Percentiles rank a stretch among this genome's conserved stretches.
phyloP scores from a whole-genome alignment of 2,797 vertebrate genomes.

The Myripristis murdjan region DNA sequence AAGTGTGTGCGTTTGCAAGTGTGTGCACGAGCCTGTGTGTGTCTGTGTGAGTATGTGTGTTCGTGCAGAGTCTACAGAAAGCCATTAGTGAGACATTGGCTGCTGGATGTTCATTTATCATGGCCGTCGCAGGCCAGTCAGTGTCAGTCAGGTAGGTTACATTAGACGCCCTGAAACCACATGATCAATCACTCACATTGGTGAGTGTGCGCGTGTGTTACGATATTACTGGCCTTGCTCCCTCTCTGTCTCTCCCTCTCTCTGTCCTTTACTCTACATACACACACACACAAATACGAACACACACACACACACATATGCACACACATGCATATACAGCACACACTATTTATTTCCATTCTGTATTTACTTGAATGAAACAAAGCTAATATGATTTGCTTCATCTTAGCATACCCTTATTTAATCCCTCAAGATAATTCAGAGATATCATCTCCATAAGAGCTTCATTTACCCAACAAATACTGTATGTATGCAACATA shows the following conservation, averaged over 20 bases:
- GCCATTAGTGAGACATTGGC: conserved; percentile 65
- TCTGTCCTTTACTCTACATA: conserved; percentile 3
- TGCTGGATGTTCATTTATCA: conserved; percentile 72
- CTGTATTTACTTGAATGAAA: background rate
- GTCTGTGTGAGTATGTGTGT: background rate
- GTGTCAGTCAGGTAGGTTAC: conserved; percentile 59
- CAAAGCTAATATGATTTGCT: background rate
- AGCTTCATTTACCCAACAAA: conserved; percentile 55
- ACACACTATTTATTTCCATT: too few species aligned
- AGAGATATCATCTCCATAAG: conserved; percentile 40
- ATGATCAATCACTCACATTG: conserved; percentile 66
- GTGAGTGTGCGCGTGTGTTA: conserved; percentile 24
- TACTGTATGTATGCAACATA: conserved; percentile 25
- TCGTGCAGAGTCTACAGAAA: conserved; percentile 37
- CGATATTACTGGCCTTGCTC: conserved; percentile 23
- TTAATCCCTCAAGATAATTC: conserved; percentile 26
- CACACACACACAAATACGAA: too few species aligned
- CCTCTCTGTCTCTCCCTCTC: background rate
- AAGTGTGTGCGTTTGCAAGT: background rate
- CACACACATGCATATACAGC: background rate
- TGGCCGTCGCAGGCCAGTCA: conserved; percentile 65
- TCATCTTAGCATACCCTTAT: conserved; percentile 7
- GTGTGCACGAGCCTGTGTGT: background rate
- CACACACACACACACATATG: background rate
- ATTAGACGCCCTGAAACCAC: conserved; percentile 45